These are phyloP conservation scores for Ochlodes sylvanus DNA, from an alignment of 2,888 invertebrate genomes.

Conservation along the genomic window DNA sequence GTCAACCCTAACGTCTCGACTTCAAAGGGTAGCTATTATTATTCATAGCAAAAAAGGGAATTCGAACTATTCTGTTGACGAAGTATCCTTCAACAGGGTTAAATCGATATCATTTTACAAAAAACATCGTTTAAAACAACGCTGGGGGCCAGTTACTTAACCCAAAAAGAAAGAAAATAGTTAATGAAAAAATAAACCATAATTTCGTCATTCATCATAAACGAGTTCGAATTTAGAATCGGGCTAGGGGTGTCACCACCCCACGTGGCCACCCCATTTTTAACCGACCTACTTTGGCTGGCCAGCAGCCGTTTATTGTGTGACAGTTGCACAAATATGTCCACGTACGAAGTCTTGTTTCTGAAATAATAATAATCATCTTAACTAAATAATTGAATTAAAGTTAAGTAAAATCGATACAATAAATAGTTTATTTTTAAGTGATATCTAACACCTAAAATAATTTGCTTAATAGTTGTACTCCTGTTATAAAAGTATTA, in stretches of 20 bases:
- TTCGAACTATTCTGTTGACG: conserved; percentile 62
- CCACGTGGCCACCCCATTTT: conserved; percentile 79
- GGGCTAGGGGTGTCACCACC: conserved; percentile 77
- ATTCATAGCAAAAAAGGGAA: conserved; percentile 67
- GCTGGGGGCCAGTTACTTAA: conserved; percentile 61
- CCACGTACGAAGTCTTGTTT: background rate
- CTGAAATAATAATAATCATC: background rate
- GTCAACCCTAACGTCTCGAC: conserved; percentile 44
- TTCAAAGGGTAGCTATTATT: conserved; percentile 79
- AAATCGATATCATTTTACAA: conserved; percentile 46
- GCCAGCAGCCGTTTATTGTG: conserved; percentile 80
- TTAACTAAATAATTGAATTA: too few relatives aligned
- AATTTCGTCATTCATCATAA: conserved; percentile 37
- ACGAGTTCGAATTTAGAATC: conserved; percentile 67
- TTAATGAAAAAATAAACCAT: conserved; percentile 26
- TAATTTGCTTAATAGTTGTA: too few relatives aligned
- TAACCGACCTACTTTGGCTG: conserved; percentile 74
- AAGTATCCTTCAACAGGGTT: conserved; percentile 67
- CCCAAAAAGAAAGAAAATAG: conserved; percentile 33
- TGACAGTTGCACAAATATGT: conserved; percentile 41
- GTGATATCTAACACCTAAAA: too few relatives aligned
- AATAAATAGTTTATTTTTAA: too few relatives aligned
- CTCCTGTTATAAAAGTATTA: too few relatives aligned
- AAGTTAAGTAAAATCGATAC: too few relatives aligned
- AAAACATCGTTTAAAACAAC: conserved; percentile 67